Evolutionary conservation across 2,888 invertebrate species (phyloP).

Genomic region (Minunthozetes semirufus): DNA sequence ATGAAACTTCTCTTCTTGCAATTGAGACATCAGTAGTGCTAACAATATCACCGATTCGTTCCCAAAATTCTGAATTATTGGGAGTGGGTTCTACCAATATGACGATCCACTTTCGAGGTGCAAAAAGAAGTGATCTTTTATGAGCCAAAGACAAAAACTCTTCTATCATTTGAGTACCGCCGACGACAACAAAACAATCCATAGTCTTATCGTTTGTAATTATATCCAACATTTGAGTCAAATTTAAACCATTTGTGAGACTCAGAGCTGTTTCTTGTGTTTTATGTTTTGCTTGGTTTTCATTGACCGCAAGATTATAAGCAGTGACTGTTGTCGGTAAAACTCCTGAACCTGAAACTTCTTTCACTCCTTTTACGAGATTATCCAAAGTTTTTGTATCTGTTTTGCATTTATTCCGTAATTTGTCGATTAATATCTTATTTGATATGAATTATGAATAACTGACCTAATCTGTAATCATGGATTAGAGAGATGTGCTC

Average conservation of each 20-base stretch:
- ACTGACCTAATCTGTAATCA: constrained; percentile 40
- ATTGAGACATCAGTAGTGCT: constrained; percentile 26
- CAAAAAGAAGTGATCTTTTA: constrained; percentile 15
- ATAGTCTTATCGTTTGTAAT: constrained; percentile 28
- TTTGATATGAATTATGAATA: not conserved
- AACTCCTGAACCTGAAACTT: constrained; percentile 32
- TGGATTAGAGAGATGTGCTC: constrained; percentile 41
- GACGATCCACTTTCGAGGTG: constrained; percentile 33
- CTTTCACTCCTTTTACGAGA: constrained; percentile 33
- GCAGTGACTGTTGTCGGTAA: constrained; percentile 38
- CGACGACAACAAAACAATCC: constrained; percentile 38
- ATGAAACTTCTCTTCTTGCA: constrained; percentile 13
- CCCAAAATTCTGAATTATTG: constrained; percentile 11
- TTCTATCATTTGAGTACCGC: constrained; percentile 33
- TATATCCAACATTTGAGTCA: constrained; percentile 29
- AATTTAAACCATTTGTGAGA: not conserved
- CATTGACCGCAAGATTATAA: constrained; percentile 32
- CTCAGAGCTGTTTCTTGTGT: not conserved
- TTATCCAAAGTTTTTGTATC: constrained; percentile 38
- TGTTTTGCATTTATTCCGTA: not conserved
- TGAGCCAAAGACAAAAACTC: constrained; percentile 37
- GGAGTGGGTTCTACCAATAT: constrained; percentile 19
- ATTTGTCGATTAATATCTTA: too few species aligned
- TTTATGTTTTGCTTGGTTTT: not conserved
- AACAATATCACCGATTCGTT: constrained; percentile 23